Evolutionary conservation across 2,797 vertebrate species (phyloP), one percentile per base, ranked within the genome.

Genomic region (Takifugu rubripes): DNA sequence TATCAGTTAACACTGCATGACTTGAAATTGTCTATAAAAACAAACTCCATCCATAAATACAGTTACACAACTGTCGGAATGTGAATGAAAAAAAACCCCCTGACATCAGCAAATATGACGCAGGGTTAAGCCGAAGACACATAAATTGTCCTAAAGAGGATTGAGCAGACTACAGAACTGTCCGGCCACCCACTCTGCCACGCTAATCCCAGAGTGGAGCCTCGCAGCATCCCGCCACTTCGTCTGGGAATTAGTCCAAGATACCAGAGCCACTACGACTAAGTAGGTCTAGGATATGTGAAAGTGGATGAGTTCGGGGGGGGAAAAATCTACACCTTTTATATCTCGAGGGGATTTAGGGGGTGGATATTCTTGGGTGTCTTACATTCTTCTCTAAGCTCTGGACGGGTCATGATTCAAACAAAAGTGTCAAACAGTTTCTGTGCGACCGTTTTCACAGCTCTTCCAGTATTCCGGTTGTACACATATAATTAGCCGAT

Each of bases 141-240:
- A 49, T 61, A 49, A 54, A 63, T 40, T 49, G 56, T 61, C 59
- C 52, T 47, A 43, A 49, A 66, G 36, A 55, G 60, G 61, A 61
- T 71, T 68, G 49, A 49, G 52, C 21, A n/a, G 45, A 25, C 56
- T 52, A 21, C 42, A 17, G 25, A 44, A 36, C 14, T 54, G 40
- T 65, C 24, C 12, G 54, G 66, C 64, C 54, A 58, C 56, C 66
- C 54, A 56, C 36, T 53, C 54, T 59, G 48, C 58, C 49, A 25
- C 1, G 36, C 26, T 76, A 72, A 81, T 69, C 67, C 70, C 59
- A 0, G 42, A 61, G 53, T 21, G 36, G 24, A 56, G 40, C 49
- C 44, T 26, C 4, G 9, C 33, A 6, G 54, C 50, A 53, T 33
- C 26, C 52, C 17, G n/a, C 43, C 27, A 21, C 48, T 43, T 14